Evolutionary conservation across 2,113 vertebrate genomes (phyloP).

Genomic region (Triplophysa tibetana): DNA sequence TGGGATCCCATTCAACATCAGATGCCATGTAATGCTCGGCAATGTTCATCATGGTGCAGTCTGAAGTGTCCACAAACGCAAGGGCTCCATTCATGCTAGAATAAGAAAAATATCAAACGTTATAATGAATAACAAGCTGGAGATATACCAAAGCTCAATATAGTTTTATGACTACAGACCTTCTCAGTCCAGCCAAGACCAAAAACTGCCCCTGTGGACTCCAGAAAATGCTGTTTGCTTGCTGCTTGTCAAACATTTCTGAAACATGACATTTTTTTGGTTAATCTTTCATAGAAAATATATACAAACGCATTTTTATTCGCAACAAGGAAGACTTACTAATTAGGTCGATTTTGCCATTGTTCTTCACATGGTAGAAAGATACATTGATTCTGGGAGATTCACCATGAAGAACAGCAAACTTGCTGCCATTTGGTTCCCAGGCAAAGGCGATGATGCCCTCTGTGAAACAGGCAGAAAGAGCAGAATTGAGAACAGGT

Average conservation of each 20-base stretch:
- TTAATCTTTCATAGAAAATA: background rate
- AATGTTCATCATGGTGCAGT: slow-evolving; percentile 99
- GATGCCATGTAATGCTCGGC: slow-evolving; percentile 98
- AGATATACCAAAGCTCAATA: background rate
- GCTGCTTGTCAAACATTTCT: slow-evolving; percentile 98
- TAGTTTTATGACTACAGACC: slow-evolving; percentile 72
- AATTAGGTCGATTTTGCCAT: slow-evolving; percentile 95
- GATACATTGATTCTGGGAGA: slow-evolving; percentile 89
- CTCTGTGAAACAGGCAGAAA: slow-evolving; percentile 71
- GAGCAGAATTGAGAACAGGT: background rate
- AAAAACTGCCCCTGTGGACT: slow-evolving; percentile 98
- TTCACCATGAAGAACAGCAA: slow-evolving; percentile 95
- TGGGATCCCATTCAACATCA: slow-evolving; percentile 97
- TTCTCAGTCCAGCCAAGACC: slow-evolving; percentile 93
- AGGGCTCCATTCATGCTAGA: slow-evolving; percentile 96
- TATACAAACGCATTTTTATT: background rate
- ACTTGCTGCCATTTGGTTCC: slow-evolving; percentile 98
- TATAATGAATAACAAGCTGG: background rate
- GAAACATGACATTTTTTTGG: slow-evolving; percentile 28
- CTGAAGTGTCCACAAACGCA: slow-evolving; percentile 94
- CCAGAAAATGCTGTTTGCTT: slow-evolving; percentile 99
- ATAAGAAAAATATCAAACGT: background rate
- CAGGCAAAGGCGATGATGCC: slow-evolving; percentile 97
- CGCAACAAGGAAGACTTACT: slow-evolving; percentile 77
- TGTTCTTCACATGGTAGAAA: slow-evolving; percentile 98